These are phyloP conservation scores for Verasper variegatus DNA, from an alignment of 2,113 vertebrate species.

Conservation along the genomic window DNA sequence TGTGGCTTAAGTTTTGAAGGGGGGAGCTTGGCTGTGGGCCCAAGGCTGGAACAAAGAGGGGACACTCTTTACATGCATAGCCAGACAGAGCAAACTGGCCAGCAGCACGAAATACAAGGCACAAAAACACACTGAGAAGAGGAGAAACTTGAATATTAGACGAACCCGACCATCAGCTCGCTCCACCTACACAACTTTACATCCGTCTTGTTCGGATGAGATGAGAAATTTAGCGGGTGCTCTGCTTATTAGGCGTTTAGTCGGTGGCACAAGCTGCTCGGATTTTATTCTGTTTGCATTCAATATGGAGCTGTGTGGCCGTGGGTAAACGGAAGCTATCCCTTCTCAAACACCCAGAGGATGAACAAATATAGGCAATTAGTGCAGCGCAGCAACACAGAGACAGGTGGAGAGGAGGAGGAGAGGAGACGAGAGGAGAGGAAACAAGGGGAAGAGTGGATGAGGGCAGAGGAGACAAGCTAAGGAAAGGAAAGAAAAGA, in stretches of 20 bases:
- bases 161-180: constrained; percentile 34
- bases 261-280: constrained; percentile 58
- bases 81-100: constrained; percentile 82
- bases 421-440: constrained; percentile 4
- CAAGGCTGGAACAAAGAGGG: constrained; percentile 83
- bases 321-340: constrained; percentile 69
- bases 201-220: constrained; percentile 37
- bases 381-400: constrained; percentile 57
- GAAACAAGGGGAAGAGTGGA: no score
- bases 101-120: constrained; percentile 69
- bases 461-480: no score
- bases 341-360: constrained; percentile 71
- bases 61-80: constrained; percentile 87
- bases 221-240: constrained; percentile 52
- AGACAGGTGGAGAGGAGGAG: constrained; percentile 51
- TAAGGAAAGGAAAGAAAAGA: no score
- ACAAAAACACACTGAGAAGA: constrained; percentile 62
- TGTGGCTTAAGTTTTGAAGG: constrained; percentile 82
- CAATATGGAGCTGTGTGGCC: constrained; percentile 67
- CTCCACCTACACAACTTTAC: constrained; percentile 39
- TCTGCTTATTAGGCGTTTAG: constrained; percentile 14
- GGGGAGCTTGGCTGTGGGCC: constrained; percentile 80
- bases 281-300: constrained; percentile 76
- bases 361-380: constrained; percentile 74
- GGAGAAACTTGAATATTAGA: constrained; percentile 33